Base-by-base conservation (phyloP, 2,113 vertebrate species). In the Larimichthys polyactis region DNA sequence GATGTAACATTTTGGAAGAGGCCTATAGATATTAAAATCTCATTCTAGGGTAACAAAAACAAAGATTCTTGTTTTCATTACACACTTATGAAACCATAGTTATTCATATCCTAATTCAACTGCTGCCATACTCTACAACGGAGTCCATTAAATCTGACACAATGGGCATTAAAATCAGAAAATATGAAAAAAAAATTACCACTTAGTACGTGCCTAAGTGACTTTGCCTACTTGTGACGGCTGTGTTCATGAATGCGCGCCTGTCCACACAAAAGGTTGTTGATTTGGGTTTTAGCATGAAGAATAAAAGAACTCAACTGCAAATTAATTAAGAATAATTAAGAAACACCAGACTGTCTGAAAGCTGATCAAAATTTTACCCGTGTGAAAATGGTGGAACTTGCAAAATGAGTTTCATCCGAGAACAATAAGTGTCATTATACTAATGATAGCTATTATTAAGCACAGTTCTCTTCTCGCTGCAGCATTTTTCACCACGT, bases 331-430 rank as follows among this genome's bases (percentile, higher is more conserved):
- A 40, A 40, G 36, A 40, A 40, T 40, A 40, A 40, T 40, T 4
- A 60, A 51, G 11, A 72, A 71, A 43, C 16, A 8, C 82, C 87
- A 66, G 46, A 88, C 81, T 88, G 92, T 66, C 70, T 57, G 67
- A 69, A 86, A 93, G 86, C 36, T 24, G 22, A 29, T 12, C 3
- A 54, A 15, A 11, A 44, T 12, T 36, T 9, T 62, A 59, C 17
- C 7, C 4, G 27, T 57, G n/a, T 60, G 54, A 67, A 27, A 64
- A 63, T 2, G 24, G 14, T 63, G 6, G 66, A 32, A 76, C 48
- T 40, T 19, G 6, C 6, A 66, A 72, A 78, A 32, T 1, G 3
- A 16, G 36, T 44, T 71, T 78, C 11, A 71, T 40, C n/a, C 4
- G 52, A 46, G 7, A 70, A 71, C 71, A 54, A 48, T 40, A 3